A percentile compares a stretch with the other conserved stretches of the same genome.
phyloP scores from a whole-genome alignment of 2,888 invertebrate genomes.

The Deilephila elpenor region DNA sequence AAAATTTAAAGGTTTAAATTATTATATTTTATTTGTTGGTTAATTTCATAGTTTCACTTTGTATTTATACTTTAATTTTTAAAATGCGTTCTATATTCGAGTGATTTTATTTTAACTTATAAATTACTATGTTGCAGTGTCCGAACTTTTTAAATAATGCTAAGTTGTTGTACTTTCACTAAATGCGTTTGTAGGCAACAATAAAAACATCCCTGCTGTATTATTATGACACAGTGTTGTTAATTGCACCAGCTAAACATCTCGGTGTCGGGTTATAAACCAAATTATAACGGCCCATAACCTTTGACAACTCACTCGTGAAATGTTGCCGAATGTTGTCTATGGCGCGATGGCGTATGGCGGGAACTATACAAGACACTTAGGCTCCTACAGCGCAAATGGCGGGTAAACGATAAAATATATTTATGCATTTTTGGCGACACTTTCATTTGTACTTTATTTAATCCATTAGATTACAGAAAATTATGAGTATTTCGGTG shows the following conservation, averaged over 20 bases:
- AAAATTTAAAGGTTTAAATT: no score
- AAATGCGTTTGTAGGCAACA: not conserved
- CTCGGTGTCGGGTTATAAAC: constrained; percentile 79
- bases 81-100: no score
- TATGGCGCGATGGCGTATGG: constrained; percentile 51
- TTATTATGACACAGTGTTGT: constrained; percentile 35
- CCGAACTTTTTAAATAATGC: not conserved
- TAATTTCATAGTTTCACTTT: no score
- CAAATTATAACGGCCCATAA: constrained; percentile 83
- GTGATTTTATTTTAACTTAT: no score
- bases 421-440: constrained; percentile 63
- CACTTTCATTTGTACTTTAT: constrained; percentile 22
- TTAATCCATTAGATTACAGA: constrained; percentile 15
- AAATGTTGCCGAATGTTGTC: constrained; percentile 80
- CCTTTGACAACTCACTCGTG: constrained; percentile 79
- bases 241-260: constrained; percentile 72
- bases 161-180: not conserved
- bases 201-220: not conserved
- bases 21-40: no score
- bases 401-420: constrained; percentile 76
- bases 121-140: not conserved
- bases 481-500: constrained; percentile 15
- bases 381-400: constrained; percentile 67
- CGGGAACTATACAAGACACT: constrained; percentile 29
- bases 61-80: no score